Base-by-base conservation (phyloP, 2,888 invertebrate genomes). In the Philereme vetulata region DNA sequence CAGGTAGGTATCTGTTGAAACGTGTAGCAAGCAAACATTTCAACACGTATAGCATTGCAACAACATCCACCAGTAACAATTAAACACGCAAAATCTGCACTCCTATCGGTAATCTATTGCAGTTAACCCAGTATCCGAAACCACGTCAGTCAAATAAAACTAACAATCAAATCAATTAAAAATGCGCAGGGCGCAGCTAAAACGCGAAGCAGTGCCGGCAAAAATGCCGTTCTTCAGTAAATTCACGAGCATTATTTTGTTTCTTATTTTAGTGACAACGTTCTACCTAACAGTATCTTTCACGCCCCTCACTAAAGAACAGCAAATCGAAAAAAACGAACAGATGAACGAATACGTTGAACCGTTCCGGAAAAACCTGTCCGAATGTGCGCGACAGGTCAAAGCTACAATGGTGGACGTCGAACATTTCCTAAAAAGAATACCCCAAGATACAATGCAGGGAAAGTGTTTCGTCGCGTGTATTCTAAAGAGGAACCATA, bases 391-490 rank as follows among this genome's bases (percentile, higher is more conserved):
- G 21, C 77, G 81, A 0, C 88, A 91, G 76, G 89, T 88, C 0
- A 86, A 82, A 69, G 91, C 92, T 0, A 78, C 84, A 0, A 84
- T 78, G 81, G 72, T 68, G 0, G 91, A 90, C 45, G 83, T 91
- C 0, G 90, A 91, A 60, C 77, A 81, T 38, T 91, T 91, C 56
- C 66, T 91, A 7, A 90, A 90, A 66, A 73, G 88, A 50, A 76
- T 89, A 42, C 91, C 92, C 0, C 90, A 90, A 49, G 69, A 77
- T 0, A 76, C 84, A 0, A 65, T 80, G 68, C 79, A 88, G 64
- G 91, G 91, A 0, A 90, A 91, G 76, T 91, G 91, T 51, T 88
- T 91, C 61, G 92, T 91, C 1, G 91, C 91, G 0, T 91, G 91
- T 58, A 90, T 91, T 38, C 62, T 91, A 1, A 90, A 86, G 65